Conservation (phyloP, 2,888 invertebrate species). For the Psococerastis gibbosa region DNA sequence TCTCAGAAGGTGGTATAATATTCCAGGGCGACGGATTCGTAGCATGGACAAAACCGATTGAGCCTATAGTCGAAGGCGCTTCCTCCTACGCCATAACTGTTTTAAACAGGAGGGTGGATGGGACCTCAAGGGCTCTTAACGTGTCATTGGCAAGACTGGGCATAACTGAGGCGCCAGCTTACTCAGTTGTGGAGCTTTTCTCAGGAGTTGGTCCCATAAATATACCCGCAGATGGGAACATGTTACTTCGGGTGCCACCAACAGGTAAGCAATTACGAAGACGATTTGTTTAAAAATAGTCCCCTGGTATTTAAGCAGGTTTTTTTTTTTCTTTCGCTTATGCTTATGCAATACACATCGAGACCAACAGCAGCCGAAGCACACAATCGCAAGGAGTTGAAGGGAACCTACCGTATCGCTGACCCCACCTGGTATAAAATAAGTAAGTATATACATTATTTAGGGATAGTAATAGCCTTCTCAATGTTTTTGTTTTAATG, state of each 20-base stretch:
- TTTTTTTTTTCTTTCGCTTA: too few species aligned
- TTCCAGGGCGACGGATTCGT: constrained; percentile 16
- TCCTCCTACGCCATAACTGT: constrained; percentile 31
- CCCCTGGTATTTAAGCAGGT: too few species aligned
- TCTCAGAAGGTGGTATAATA: too few species aligned
- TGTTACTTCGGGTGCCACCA: background rate
- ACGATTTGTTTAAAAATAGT: too few species aligned
- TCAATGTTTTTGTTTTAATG: too few species aligned
- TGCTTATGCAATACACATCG: too few species aligned
- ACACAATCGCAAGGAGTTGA: too few species aligned
- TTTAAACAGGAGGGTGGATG: constrained; percentile 27
- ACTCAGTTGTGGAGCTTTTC: background rate
- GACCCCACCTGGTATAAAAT: too few species aligned
- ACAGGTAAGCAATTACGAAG: constrained; percentile 7
- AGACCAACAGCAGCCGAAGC: too few species aligned
- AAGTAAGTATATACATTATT: too few species aligned
- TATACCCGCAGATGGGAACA: background rate
- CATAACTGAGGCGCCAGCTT: constrained; percentile 16
- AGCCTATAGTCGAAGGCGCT: constrained; percentile 20
- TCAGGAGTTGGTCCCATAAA: background rate
- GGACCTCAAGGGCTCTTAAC: constrained; percentile 24
- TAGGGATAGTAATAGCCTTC: too few species aligned
- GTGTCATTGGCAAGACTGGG: constrained; percentile 23
- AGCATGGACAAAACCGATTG: constrained; percentile 18
- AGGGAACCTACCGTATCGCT: too few species aligned